These are phyloP conservation scores for Pyrrhosoma nymphula DNA, from an alignment of 2,888 invertebrate genomes.

Conservation along the genomic window DNA sequence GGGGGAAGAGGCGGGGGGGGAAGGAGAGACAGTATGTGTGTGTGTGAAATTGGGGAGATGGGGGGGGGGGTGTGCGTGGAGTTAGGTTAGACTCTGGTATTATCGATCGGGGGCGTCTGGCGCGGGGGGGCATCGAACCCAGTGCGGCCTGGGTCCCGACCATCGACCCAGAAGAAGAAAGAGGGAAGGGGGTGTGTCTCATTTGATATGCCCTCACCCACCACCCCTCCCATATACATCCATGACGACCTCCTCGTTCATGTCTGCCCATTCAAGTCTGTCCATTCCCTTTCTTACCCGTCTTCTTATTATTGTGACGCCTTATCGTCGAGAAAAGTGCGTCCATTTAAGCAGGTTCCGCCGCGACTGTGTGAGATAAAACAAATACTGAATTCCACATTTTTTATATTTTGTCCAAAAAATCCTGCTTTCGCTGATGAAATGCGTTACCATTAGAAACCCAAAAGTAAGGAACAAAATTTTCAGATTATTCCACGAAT, in stretches of 20 bases:
- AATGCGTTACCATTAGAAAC: no score
- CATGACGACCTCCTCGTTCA: not conserved
- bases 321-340: no score
- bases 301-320: not conserved
- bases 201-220: constrained; percentile 8
- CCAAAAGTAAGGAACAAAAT: no score
- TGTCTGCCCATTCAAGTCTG: no score
- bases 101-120: constrained; percentile 55
- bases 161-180: constrained; percentile 38
- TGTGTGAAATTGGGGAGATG: not conserved
- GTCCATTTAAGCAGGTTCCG: no score
- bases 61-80: not conserved
- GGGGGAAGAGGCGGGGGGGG: not conserved
- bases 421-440: no score
- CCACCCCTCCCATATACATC: not conserved
- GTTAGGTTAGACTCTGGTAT: constrained; percentile 49
- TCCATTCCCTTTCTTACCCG: not conserved
- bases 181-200: not conserved
- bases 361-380: no score
- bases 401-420: no score
- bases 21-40: not conserved
- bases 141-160: constrained; percentile 47
- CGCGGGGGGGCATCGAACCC: constrained; percentile 66
- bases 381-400: no score
- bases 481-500: no score